Percentiles rank a stretch among this genome's conserved stretches.
Conservation (phyloP, 2,113 vertebrate genomes). For the Isichthys henryi region DNA sequence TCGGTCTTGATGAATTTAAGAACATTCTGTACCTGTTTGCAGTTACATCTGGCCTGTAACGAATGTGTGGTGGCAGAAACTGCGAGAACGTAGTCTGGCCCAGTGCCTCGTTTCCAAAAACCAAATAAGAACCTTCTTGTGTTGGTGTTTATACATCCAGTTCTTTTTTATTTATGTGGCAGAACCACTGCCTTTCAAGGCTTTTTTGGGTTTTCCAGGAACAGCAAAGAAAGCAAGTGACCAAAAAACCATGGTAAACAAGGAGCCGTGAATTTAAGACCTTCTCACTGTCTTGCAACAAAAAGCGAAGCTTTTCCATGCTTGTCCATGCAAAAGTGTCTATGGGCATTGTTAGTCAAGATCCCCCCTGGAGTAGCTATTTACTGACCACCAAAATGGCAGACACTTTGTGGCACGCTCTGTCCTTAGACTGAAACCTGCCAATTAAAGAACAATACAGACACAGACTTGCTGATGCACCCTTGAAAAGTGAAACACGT, state of each 20-base stretch:
- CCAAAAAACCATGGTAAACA: neutral
- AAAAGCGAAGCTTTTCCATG: too few species aligned
- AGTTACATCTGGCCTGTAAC: slow-evolving; percentile 25
- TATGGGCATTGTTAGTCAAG: neutral
- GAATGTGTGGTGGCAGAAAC: slow-evolving; percentile 10
- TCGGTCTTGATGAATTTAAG: slow-evolving; percentile 40
- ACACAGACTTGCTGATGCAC: neutral
- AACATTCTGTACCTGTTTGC: slow-evolving; percentile 48
- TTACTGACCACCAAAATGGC: neutral
- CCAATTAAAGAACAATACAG: neutral
- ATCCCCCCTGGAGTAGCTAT: neutral
- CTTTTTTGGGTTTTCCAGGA: neutral
- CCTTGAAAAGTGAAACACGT: neutral
- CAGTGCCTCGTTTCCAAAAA: slow-evolving; percentile 8
- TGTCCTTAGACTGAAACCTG: neutral
- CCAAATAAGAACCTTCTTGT: slow-evolving; percentile 23
- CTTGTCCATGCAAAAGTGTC: neutral
- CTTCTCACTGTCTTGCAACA: neutral
- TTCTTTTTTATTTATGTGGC: neutral
- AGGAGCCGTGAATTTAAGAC: neutral
- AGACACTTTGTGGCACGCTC: neutral
- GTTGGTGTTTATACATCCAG: slow-evolving; percentile 28
- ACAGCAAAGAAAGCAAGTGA: neutral
- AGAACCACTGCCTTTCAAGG: neutral
- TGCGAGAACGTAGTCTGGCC: slow-evolving; percentile 25